Evolutionary conservation across 2,797 vertebrate species (phyloP), one percentile per base, ranked within the genome.

Genomic region (Trematomus bernacchii): DNA sequence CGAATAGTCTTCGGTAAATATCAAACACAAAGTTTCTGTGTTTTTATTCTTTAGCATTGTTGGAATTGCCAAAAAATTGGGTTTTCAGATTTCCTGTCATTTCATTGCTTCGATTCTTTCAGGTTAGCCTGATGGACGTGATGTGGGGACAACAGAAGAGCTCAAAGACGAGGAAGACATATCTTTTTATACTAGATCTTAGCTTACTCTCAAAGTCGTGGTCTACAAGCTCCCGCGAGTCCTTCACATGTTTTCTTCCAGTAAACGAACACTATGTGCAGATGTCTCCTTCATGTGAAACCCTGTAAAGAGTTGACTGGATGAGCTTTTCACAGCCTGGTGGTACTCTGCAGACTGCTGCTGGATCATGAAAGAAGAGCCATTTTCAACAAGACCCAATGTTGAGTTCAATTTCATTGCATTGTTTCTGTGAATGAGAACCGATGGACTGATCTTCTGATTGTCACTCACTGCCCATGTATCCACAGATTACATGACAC

Each of bases 101-200:
- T 15, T 42, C 9, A 10, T 27, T 10, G 23, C 3, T 73, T 16
- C 6, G 1, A 0, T 21, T 58, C 71, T 79, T 62, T 11, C 91
- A 95, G 93, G 76, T 88, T 30, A 44, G 44, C 66, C 55, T 63
- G 62, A 57, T 23, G 66, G 66, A 76, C 42, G 30, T 42, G 73
- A 79, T 8, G 40, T 54, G 54, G 65, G 61, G 70, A 51, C 65
- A 63, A 76, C 51, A 8, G 72, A 84, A 71, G 76, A 86, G 74
- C 59, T 80, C 72, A 75, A 77, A 89, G 70, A 81, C 48, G 67
- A 78, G 67, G 53, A 63, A 85, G 71, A 74, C 80, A 90, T 81
- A 82, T 91, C 93, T 95, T 95, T 95, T 89, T 92, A 88, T 93
- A 93, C 88, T 77, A 62, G 84, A 83, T 68, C 77, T 76, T 81